Percentiles rank a stretch among this genome's conserved stretches.
Conservation (phyloP, 2,113 vertebrate species). For the Setophaga coronata region DNA sequence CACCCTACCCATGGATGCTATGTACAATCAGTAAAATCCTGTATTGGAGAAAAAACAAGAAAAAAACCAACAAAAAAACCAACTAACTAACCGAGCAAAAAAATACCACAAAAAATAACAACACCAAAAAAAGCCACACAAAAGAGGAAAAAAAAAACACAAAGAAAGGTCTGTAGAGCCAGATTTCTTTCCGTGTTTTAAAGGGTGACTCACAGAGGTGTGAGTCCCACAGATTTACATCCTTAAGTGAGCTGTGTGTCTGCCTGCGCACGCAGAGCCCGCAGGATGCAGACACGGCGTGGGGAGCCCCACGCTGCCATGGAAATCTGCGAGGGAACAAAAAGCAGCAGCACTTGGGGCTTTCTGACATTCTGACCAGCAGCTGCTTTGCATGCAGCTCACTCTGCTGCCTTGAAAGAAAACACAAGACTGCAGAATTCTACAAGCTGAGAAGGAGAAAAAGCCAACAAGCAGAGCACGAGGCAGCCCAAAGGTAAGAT, state of each 20-base stretch:
- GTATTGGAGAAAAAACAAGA: neutral
- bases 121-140: neutral
- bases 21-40: neutral
- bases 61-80: neutral
- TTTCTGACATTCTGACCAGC: neutral
- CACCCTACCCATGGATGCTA: neutral
- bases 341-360: neutral
- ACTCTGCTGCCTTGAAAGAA: neutral
- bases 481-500: slow-evolving; percentile 12
- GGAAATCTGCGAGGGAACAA: neutral
- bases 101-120: too few relatives aligned
- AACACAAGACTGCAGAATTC: neutral
- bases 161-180: neutral
- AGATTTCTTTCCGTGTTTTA: neutral
- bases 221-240: neutral
- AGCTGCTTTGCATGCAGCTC: neutral
- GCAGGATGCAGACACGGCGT: fast-evolving
- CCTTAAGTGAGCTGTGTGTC: neutral
- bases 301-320: neutral
- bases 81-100: neutral
- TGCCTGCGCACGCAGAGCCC: neutral
- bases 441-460: neutral
- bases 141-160: neutral
- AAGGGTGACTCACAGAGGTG: neutral
- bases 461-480: neutral